phyloP scores from a whole-genome alignment of 2,888 invertebrate genomes.

The Agriopis leucophaearia region DNA sequence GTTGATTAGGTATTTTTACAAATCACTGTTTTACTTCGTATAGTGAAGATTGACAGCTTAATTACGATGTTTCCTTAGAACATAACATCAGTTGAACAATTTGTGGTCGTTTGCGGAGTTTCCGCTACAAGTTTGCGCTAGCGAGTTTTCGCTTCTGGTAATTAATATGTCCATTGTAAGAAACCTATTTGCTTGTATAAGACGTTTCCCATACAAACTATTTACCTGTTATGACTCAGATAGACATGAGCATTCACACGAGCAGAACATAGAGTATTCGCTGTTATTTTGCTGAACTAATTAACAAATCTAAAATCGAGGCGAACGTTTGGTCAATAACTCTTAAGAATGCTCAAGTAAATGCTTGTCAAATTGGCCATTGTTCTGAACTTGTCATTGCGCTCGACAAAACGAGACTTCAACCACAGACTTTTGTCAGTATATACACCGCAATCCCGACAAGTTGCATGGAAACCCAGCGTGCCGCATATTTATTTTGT shows the following conservation, averaged over 20 bases:
- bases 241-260: background rate
- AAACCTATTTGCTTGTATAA: background rate
- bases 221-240: conserved; percentile 6
- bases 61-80: conserved; percentile 18
- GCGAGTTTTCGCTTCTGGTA: background rate
- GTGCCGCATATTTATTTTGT: too few relatives aligned
- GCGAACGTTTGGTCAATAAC: too few relatives aligned
- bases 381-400: too few relatives aligned
- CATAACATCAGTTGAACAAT: background rate
- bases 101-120: conserved; percentile 5
- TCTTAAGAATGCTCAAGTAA: too few relatives aligned
- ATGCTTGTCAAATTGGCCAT: too few relatives aligned
- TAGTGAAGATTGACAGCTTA: conserved; percentile 14
- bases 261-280: background rate
- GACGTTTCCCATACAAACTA: background rate
- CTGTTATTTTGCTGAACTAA: background rate
- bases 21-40: conserved; percentile 11
- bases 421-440: too few relatives aligned
- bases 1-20: conserved; percentile 21
- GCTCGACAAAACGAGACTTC: too few relatives aligned
- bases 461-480: too few relatives aligned
- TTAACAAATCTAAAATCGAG: too few relatives aligned
- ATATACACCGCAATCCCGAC: too few relatives aligned
- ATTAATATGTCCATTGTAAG: conserved; percentile 6
- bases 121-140: background rate